Conservation (phyloP, 1,140 invertebrate genomes). For the Whitmania pigra region DNA sequence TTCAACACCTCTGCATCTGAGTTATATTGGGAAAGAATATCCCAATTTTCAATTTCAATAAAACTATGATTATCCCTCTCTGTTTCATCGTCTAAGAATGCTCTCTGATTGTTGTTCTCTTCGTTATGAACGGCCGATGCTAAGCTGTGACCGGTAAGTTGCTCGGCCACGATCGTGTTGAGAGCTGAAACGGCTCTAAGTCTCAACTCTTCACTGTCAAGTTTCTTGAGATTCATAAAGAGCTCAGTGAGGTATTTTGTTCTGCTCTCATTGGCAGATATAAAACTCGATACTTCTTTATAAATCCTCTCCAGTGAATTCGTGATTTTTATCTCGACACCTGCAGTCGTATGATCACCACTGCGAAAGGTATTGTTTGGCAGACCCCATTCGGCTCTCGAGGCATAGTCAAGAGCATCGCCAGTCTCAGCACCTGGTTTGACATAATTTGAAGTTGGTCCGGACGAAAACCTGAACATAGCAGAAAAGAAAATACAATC, state of each 20-base stretch:
- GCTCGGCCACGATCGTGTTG: not conserved
- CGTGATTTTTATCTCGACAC: too few relatives aligned
- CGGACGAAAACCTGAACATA: too few relatives aligned
- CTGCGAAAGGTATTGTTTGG: too few relatives aligned
- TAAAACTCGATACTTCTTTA: conserved; percentile 9
- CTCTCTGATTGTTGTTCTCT: not conserved
- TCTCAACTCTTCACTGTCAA: not conserved
- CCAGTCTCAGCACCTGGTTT: too few relatives aligned
- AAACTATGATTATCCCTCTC: not conserved
- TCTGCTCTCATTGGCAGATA: conserved; percentile 3
- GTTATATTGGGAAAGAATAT: not conserved
- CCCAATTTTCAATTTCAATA: not conserved
- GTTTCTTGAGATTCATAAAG: not conserved
- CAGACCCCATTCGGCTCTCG: too few relatives aligned
- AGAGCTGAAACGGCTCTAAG: not conserved
- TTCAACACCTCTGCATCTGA: too few relatives aligned
- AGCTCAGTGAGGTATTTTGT: not conserved
- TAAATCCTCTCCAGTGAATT: not conserved
- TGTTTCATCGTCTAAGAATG: not conserved
- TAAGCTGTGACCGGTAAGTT: too few relatives aligned
- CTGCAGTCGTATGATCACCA: too few relatives aligned
- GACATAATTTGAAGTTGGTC: too few relatives aligned
- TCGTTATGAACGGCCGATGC: too few relatives aligned
- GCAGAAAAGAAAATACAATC: too few relatives aligned
- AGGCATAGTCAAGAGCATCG: too few relatives aligned